Evolutionary conservation across 92 coral and sea anemone species (phyloP).

Genomic region (Meandrina meandrites): DNA sequence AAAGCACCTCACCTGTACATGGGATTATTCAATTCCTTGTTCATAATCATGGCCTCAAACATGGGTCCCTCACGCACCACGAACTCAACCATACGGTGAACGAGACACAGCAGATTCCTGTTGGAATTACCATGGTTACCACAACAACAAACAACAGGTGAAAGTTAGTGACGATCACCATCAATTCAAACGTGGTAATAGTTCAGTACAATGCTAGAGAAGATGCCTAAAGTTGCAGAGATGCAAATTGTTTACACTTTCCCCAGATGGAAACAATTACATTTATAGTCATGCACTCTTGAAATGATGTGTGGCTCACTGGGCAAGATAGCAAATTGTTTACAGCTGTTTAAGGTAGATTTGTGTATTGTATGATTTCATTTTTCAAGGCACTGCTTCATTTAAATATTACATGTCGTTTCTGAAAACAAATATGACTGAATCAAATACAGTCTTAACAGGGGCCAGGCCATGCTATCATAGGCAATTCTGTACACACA

Average conservation of each 20-base stretch:
- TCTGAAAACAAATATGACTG: not conserved
- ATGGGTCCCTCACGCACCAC: slow-evolving; percentile 99
- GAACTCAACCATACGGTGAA: slow-evolving; percentile 96
- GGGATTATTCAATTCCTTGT: slow-evolving; percentile 93
- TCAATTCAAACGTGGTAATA: slow-evolving; percentile 3
- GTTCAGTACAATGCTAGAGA: not conserved
- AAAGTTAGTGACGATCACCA: slow-evolving; percentile 53
- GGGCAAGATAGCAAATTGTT: no score
- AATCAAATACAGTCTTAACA: not conserved
- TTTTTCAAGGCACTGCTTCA: no score
- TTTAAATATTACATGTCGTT: no score
- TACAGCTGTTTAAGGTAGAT: no score
- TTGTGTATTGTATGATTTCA: no score
- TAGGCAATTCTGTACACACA: not conserved
- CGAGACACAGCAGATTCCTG: slow-evolving; percentile 87
- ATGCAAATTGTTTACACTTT: no score
- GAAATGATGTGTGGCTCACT: no score
- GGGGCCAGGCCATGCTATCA: not conserved
- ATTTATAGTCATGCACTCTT: no score
- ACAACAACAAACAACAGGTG: slow-evolving; percentile 46
- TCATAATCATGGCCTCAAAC: slow-evolving; percentile 99
- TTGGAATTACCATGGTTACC: slow-evolving; percentile 60
- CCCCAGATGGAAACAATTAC: no score
- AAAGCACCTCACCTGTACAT: slow-evolving; percentile 70
- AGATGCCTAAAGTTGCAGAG: not conserved